Evolutionary conservation across 37 sponge, comb jelly and placozoan species (phyloP).

Genomic region (Chondrosia reniformis): DNA sequence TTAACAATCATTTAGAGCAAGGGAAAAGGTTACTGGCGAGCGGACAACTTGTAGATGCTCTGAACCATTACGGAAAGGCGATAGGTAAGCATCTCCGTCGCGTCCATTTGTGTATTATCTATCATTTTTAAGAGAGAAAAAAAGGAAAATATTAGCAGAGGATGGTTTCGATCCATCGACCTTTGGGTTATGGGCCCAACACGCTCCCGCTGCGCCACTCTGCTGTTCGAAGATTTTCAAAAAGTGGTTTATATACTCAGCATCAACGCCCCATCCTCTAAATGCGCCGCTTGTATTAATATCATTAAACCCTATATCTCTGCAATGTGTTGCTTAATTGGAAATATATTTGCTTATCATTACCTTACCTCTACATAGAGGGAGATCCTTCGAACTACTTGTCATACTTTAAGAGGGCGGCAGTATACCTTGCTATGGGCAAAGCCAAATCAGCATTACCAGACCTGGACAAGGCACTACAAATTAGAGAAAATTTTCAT

Average conservation of each 20-base stretch:
- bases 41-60: slow-evolving; percentile 82
- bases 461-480: slow-evolving; percentile 73
- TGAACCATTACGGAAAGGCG: slow-evolving; percentile 85
- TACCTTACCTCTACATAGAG: slow-evolving; percentile 39
- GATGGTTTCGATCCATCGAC: slow-evolving; percentile 96
- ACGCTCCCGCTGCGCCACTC: slow-evolving; percentile 96
- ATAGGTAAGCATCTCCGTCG: slow-evolving; percentile 55
- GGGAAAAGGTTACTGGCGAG: slow-evolving; percentile 78
- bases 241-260: neutral
- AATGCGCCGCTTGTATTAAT: too few species aligned
- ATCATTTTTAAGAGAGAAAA: neutral
- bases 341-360: neutral
- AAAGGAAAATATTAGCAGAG: slow-evolving; percentile 74
- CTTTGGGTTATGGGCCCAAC: slow-evolving; percentile 97
- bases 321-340: neutral
- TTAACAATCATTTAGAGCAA: slow-evolving; percentile 72
- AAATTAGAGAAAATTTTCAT: slow-evolving; percentile 81
- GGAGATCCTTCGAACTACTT: slow-evolving; percentile 94
- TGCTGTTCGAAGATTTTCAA: slow-evolving; percentile 28
- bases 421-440: slow-evolving; percentile 94
- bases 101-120: neutral
- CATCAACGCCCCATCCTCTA: too few species aligned
- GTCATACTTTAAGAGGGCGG: slow-evolving; percentile 93
- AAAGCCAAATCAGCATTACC: slow-evolving; percentile 80
- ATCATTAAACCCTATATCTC: too few species aligned